Evolutionary conservation across 2,888 invertebrate genomes (phyloP).

Genomic region (Osedax frankpressi): DNA sequence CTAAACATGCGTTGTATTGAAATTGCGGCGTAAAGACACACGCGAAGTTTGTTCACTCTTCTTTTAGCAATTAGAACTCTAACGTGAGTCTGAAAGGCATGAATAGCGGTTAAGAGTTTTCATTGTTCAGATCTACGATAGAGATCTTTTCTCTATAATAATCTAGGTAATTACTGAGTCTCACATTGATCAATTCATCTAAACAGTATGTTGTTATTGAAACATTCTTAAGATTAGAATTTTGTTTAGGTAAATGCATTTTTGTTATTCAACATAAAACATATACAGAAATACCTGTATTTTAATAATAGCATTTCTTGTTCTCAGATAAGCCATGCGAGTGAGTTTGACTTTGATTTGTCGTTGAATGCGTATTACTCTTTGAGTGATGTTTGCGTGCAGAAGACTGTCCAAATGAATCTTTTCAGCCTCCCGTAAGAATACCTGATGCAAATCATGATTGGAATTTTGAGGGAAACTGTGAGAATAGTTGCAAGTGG

Average conservation of each 20-base stretch:
- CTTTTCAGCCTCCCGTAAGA: constrained; percentile 84
- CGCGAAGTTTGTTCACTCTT: constrained; percentile 39
- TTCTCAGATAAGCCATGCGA: constrained; percentile 61
- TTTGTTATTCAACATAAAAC: background rate
- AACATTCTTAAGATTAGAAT: no score
- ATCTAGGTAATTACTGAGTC: no score
- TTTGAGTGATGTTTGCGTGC: constrained; percentile 83
- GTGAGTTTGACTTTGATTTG: constrained; percentile 75
- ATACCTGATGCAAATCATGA: no score
- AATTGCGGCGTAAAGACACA: constrained; percentile 45
- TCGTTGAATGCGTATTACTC: constrained; percentile 77
- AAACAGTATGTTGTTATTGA: no score
- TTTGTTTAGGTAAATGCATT: no score
- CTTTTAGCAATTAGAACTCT: constrained; percentile 44
- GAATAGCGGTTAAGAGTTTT: no score
- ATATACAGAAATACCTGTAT: constrained; percentile 54
- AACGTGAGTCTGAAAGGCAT: constrained; percentile 48
- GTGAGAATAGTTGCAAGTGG: no score
- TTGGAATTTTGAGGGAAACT: no score
- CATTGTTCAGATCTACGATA: no score
- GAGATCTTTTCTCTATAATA: no score
- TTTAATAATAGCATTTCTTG: constrained; percentile 61
- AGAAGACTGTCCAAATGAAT: constrained; percentile 76
- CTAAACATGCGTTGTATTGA: constrained; percentile 70
- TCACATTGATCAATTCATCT: no score